phyloP scores from a whole-genome alignment of 2,797 vertebrate genomes.

The Morus bassanus region DNA sequence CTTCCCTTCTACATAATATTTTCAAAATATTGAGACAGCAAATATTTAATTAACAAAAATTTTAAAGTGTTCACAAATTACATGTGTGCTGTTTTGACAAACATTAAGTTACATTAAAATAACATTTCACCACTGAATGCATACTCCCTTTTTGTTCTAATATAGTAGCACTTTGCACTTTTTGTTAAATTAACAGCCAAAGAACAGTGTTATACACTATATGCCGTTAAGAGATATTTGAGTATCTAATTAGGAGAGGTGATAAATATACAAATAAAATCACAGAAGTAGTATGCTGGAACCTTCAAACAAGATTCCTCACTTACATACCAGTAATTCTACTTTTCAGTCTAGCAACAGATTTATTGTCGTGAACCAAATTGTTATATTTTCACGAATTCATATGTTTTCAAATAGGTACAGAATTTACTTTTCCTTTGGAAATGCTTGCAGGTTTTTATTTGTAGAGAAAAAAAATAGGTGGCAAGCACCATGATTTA shows the following conservation, averaged over 20 bases:
- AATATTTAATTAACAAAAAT: background rate
- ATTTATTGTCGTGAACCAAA: background rate
- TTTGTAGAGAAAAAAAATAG: background rate
- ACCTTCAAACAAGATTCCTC: background rate
- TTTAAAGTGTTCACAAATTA: background rate
- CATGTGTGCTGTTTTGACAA: background rate
- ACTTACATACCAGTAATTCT: background rate
- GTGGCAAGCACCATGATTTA: background rate
- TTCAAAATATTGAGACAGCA: background rate
- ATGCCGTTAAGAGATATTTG: background rate
- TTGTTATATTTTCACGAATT: background rate
- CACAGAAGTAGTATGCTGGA: background rate
- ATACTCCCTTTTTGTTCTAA: background rate
- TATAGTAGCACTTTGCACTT: background rate
- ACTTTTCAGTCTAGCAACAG: background rate
- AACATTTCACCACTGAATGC: background rate
- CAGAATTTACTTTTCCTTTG: background rate
- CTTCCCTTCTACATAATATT: background rate
- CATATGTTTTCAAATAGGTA: background rate
- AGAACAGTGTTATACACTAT: background rate
- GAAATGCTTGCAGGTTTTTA: background rate
- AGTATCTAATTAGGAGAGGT: background rate
- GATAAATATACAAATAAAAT: background rate
- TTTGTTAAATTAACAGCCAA: background rate
- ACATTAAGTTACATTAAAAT: background rate